phyloP scores from a whole-genome alignment of 2,888 invertebrate species.

The Baronia brevicornis region DNA sequence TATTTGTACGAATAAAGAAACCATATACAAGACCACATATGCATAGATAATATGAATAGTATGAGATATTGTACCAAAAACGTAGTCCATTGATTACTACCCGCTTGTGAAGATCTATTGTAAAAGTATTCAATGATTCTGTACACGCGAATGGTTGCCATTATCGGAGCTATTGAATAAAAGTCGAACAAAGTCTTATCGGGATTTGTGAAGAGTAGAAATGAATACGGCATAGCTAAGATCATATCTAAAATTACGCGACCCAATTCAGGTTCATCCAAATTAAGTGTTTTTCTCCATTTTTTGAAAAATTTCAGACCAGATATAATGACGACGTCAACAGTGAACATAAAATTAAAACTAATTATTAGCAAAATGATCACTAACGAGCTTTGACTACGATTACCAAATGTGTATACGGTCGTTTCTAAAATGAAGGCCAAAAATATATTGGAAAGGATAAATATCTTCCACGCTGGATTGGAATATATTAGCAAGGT shows the following conservation, averaged over 20 bases:
- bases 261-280: conserved; percentile 54
- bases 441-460: conserved; percentile 46
- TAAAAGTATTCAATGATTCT: conserved; percentile 60
- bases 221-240: conserved; percentile 52
- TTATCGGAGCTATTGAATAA: conserved; percentile 49
- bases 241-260: conserved; percentile 47
- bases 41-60: conserved; percentile 57
- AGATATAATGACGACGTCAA: conserved; percentile 49
- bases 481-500: conserved; percentile 53
- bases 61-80: conserved; percentile 66
- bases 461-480: conserved; percentile 51
- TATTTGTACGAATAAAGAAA: conserved; percentile 54
- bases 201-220: conserved; percentile 42
- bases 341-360: conserved; percentile 47
- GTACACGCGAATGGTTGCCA: conserved; percentile 53
- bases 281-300: conserved; percentile 63
- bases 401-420: conserved; percentile 49
- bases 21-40: conserved; percentile 67
- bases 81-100: conserved; percentile 66
- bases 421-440: conserved; percentile 54
- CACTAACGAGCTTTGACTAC: conserved; percentile 38
- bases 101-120: conserved; percentile 57
- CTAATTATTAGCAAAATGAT: conserved; percentile 41
- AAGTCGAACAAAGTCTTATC: conserved; percentile 33
- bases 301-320: conserved; percentile 57